phyloP scores from a whole-genome alignment of 2,888 invertebrate species.

The Aleiodes testaceus region DNA sequence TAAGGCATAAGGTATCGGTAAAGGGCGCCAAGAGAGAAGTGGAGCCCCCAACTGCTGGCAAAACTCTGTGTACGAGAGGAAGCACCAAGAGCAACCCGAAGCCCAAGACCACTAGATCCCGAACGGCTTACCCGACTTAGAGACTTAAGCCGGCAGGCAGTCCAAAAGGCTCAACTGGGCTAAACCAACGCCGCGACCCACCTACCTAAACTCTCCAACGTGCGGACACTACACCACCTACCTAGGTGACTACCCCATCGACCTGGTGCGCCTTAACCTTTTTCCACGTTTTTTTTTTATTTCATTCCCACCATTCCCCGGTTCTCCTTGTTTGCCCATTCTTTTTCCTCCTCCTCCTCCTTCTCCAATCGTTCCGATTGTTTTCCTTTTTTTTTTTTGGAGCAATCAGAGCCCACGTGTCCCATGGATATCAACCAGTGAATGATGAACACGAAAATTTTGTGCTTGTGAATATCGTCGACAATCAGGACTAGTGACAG shows the following conservation, averaged over 20 bases:
- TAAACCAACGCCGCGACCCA: constrained; percentile 66
- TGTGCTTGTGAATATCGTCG: constrained; percentile 13
- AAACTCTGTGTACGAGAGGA: constrained; percentile 37
- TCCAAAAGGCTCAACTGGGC: constrained; percentile 70
- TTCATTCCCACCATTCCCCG: constrained; percentile 47
- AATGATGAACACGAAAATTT: background rate
- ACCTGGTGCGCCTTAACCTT: constrained; percentile 41
- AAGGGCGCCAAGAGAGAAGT: constrained; percentile 83
- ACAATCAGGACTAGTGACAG: constrained; percentile 8
- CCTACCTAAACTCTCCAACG: constrained; percentile 57
- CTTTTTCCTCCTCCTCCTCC: too few relatives aligned
- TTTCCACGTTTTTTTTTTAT: constrained; percentile 49
- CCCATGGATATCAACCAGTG: constrained; percentile 11
- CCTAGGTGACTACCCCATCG: constrained; percentile 47
- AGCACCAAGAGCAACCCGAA: constrained; percentile 37
- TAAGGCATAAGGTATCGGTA: constrained; percentile 78
- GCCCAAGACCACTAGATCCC: constrained; percentile 70
- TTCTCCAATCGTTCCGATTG: too few relatives aligned
- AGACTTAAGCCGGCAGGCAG: constrained; percentile 71
- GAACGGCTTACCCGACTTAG: constrained; percentile 70
- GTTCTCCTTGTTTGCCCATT: constrained; percentile 15
- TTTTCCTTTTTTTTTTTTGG: too few relatives aligned
- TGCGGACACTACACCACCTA: constrained; percentile 57
- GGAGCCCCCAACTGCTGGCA: constrained; percentile 56
- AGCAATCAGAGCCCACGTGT: background rate